phyloP scores from a whole-genome alignment of 2,113 vertebrate genomes.

The Coreoperca whiteheadi region DNA sequence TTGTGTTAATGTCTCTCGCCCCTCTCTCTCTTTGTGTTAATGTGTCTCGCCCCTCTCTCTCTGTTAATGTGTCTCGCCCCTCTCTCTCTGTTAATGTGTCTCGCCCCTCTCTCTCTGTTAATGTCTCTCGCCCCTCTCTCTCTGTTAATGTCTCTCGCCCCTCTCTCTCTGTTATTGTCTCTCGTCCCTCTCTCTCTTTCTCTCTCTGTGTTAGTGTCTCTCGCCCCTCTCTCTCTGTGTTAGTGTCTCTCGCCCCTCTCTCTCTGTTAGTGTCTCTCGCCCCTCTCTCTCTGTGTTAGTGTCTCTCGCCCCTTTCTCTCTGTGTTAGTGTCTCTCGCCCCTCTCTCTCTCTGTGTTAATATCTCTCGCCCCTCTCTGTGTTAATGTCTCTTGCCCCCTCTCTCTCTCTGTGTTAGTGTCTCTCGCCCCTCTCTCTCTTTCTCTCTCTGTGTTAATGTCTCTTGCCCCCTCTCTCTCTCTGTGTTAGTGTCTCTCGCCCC shows the following conservation, averaged over 20 bases:
- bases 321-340: background rate
- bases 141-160: background rate
- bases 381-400: background rate
- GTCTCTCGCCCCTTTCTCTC: background rate
- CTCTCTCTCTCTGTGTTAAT: background rate
- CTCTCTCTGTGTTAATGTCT: background rate
- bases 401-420: background rate
- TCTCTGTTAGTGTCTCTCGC: background rate
- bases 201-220: background rate
- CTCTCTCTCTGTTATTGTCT: background rate
- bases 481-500: background rate
- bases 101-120: background rate
- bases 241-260: background rate
- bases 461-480: background rate
- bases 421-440: background rate
- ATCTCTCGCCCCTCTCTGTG: background rate
- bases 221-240: background rate
- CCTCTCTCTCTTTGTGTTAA: background rate
- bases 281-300: background rate
- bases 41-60: background rate
- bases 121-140: background rate
- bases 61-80: background rate
- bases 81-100: background rate
- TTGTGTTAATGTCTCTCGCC: background rate
- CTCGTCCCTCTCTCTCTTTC: background rate